A percentile compares a stretch with the other conserved stretches of the same genome.
Conservation (phyloP, 2,113 vertebrate species). For the Salvator merianae region DNA sequence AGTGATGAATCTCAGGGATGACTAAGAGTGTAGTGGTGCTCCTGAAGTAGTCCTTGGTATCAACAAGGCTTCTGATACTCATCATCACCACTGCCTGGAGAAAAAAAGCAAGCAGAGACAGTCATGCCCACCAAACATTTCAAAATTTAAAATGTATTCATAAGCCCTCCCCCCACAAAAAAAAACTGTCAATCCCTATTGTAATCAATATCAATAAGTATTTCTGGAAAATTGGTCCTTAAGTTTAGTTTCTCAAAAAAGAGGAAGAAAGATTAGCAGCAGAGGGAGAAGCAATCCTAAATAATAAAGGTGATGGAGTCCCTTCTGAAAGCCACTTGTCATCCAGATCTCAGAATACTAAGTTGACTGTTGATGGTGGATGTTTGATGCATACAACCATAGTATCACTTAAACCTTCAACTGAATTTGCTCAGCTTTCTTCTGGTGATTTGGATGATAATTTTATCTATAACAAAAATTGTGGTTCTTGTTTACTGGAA, state of each 20-base stretch:
- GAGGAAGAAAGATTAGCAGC: not conserved
- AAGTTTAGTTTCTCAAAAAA: constrained; percentile 3
- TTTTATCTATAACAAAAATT: constrained; percentile 53
- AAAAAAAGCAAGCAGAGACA: too few relatives aligned
- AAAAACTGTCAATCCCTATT: too few relatives aligned
- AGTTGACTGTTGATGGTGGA: constrained; percentile 24
- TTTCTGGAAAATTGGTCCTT: constrained; percentile 4
- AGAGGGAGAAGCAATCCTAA: constrained; percentile 37
- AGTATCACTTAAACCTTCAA: constrained; percentile 57
- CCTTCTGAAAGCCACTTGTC: not conserved
- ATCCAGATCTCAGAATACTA: constrained; percentile 32
- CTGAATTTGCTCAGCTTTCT: constrained; percentile 43
- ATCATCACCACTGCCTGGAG: too few relatives aligned
- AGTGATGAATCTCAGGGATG: too few relatives aligned
- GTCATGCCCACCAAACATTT: too few relatives aligned
- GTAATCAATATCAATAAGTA: too few relatives aligned
- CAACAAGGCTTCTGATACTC: too few relatives aligned
- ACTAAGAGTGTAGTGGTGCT: too few relatives aligned
- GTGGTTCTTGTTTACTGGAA: constrained; percentile 11
- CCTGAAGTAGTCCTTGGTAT: too few relatives aligned
- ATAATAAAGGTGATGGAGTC: not conserved
- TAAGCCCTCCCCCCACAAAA: too few relatives aligned
- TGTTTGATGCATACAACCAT: constrained; percentile 42
- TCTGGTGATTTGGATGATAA: constrained; percentile 52
- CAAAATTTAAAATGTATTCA: too few relatives aligned